Base-by-base conservation (phyloP, 2,888 invertebrate species). In the Tenthredo mesomela region DNA sequence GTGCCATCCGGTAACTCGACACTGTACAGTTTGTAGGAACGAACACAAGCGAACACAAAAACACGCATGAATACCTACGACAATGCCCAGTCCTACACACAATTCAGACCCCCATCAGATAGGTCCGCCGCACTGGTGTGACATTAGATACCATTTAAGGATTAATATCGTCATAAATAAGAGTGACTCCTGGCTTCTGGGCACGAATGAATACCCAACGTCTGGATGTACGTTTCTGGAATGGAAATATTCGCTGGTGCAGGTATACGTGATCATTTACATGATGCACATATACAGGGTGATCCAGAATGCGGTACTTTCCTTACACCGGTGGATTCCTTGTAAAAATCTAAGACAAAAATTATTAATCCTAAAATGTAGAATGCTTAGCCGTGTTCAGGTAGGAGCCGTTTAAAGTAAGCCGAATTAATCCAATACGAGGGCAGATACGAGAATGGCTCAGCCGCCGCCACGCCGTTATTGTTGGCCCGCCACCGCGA, bases 1-100 rank as follows among this genome's bases (percentile, higher is more conserved):
- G 93, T 91, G 91, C 93, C 93, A 93, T 93, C 93, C 93, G 93
- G 93, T 93, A 93, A 93, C 93, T 93, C 93, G 93, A 93, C 92
- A 93, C 93, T 92, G 90, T 93, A 82, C 82, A 91, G 92, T 92
- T 92, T 92, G 92, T 92, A 92, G 90, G 90, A 89, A 89, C 88
- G 88, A 88, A 87, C 87, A 82, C 67, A 82, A 40, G 15, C 67
- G 82, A 67, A 82, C 90, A 92, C 91, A 92, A 92, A 92, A 92
- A 92, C 92, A 90, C 91, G 92, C 91, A 92, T 92, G 92, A 92
- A 92, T 92, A 91, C 89, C 89, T 91, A 91, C 90, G 91, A 92
- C 92, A 92, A 92, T 92, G 88, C 90, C 90, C 47, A 89, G 91
- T 89, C 90, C 90, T 89, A 90, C 91, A 89, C 90, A 90, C 89